These are phyloP conservation scores for Marisa cornuarietis DNA, from an alignment of 1,140 invertebrate genomes.

Conservation along the genomic window DNA sequence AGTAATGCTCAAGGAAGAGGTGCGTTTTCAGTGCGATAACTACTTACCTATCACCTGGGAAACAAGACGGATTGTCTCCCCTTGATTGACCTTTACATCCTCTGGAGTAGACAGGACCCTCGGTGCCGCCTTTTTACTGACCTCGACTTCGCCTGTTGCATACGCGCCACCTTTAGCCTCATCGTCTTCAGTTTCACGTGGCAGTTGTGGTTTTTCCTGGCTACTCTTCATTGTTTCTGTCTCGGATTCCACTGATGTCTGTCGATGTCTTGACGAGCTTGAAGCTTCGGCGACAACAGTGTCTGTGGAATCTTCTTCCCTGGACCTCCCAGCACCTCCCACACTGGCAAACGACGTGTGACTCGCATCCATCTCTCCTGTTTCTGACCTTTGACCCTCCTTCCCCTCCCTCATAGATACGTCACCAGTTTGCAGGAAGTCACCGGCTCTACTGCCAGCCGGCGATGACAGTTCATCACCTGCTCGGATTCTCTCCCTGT, in stretches of 20 bases:
- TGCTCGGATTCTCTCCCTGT: not conserved
- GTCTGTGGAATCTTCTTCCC: conserved; percentile 69
- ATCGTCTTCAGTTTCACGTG: not conserved
- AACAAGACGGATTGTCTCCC: conserved; percentile 37
- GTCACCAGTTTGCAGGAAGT: not conserved
- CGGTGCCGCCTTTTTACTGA: conserved; percentile 16
- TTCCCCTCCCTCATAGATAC: not conserved
- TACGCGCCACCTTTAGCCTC: not conserved
- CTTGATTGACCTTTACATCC: conserved; percentile 38
- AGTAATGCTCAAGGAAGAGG: too few species aligned
- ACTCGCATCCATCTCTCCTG: not conserved
- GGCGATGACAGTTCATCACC: not conserved
- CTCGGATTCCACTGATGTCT: not conserved
- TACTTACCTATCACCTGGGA: conserved; percentile 44
- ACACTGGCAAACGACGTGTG: too few species aligned
- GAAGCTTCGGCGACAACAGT: conserved; percentile 14
- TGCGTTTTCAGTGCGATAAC: too few species aligned
- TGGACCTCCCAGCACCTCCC: conserved; percentile 44
- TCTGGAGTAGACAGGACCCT: conserved; percentile 34
- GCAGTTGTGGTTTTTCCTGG: not conserved
- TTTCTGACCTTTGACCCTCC: not conserved
- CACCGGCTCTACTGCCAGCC: not conserved
- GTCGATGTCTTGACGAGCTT: too few species aligned
- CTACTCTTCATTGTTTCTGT: not conserved
- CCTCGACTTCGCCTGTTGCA: not conserved